Base-by-base conservation (phyloP, 2,113 vertebrate genomes). In the Semicossyphus pulcher region DNA sequence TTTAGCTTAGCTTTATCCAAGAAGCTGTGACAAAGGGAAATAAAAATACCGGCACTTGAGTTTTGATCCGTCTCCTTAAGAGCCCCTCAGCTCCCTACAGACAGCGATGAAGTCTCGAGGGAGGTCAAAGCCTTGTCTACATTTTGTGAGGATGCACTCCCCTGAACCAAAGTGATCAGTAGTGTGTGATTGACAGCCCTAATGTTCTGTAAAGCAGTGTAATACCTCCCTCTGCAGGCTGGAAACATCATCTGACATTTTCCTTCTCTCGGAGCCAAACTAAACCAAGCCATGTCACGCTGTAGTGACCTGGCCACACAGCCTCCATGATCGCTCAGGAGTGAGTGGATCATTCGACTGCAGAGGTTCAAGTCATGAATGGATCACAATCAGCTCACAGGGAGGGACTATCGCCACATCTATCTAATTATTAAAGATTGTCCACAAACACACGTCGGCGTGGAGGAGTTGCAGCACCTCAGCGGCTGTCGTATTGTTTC, bases 191-290 rank as follows among this genome's bases (percentile, higher is more conserved):
- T 53, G 44, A 39, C 25, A 23, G 29, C 4, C 1, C 20, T 42
- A 65, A 1, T 64, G 36, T 41, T 49, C 10, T 44, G 25, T 21
- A 64, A 39, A n/a, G 12, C 48, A 7, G 73, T 28, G 4, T 41
- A 53, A 84, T 28, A 47, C 34, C 83, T 41, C 86, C 81, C 83
- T 85, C 90, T 90, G 70, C 63, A 83, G 88, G 73, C 48, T 41
- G 21, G 7, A 53, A 41, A 49, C 16, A 25, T 3, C 31, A 26
- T 29, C 21, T 31, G 62, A 31, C 23, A 25, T 23, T 66, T 80
- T 23, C 31, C 20, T 26, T 20, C 11, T 7, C 21, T n/a, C 23
- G 10, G 16, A 56, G 34, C 65, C 71, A 41, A 76, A 69, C 14
- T 21, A 32, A 66, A 69, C 20, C 48, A 56, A 37, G 52, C 23